phyloP scores from a whole-genome alignment of 2,888 invertebrate genomes.

The Mesorhabditis sp. region DNA sequence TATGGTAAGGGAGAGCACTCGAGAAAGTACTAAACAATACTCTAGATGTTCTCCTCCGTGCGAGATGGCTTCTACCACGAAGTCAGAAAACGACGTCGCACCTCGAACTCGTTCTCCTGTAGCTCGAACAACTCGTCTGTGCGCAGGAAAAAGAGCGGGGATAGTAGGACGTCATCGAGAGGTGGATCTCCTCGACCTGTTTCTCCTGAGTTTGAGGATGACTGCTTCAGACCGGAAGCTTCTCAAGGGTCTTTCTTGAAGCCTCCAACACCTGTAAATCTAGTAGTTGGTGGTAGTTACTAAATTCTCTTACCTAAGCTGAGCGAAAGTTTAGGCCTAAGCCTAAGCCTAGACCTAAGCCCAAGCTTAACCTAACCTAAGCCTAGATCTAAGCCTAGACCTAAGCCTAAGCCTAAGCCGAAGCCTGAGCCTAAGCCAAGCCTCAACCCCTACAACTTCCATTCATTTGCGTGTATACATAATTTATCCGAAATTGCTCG shows the following conservation, averaged over 20 bases:
- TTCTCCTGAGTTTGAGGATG: conserved; percentile 16
- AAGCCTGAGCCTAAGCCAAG: too few relatives aligned
- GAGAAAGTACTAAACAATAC: neutral
- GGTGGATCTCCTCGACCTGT: conserved; percentile 17
- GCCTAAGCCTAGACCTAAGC: too few relatives aligned
- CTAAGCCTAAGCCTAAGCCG: too few relatives aligned
- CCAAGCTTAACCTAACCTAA: too few relatives aligned
- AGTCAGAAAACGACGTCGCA: conserved; percentile 30
- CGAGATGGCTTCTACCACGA: conserved; percentile 44
- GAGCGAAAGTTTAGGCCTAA: too few relatives aligned
- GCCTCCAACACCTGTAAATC: conserved; percentile 13
- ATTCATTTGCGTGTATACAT: too few relatives aligned
- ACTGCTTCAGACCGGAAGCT: neutral
- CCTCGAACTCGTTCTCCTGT: conserved; percentile 33
- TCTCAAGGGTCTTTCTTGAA: conserved; percentile 13
- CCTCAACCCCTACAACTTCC: too few relatives aligned
- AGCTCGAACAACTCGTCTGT: conserved; percentile 19
- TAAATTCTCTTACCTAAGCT: too few relatives aligned
- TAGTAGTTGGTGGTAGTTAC: neutral
- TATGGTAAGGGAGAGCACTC: conserved; percentile 25
- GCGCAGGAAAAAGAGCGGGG: conserved; percentile 16
- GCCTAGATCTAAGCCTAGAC: too few relatives aligned
- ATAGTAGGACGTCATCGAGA: conserved; percentile 9
- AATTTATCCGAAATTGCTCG: too few relatives aligned
- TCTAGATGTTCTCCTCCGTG: conserved; percentile 43